Conservation (phyloP, 1,140 invertebrate species). For the Hormaphis cornu region DNA sequence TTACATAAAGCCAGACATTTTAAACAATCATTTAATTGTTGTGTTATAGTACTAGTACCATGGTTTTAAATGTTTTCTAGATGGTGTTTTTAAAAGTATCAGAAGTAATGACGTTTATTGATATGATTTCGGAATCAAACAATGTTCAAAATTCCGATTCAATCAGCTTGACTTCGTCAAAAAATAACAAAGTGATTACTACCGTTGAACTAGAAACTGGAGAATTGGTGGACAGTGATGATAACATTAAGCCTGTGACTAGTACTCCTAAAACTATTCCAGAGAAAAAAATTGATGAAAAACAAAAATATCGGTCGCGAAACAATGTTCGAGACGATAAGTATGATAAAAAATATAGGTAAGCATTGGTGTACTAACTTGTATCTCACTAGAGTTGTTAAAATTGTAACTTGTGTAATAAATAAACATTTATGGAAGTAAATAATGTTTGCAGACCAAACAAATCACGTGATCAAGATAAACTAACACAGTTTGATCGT, state of each 20-base stretch:
- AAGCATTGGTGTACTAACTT: too few relatives aligned
- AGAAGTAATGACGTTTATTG: background rate
- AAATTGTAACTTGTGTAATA: background rate
- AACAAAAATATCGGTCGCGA: background rate
- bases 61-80: background rate
- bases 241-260: background rate
- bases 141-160: background rate
- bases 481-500: background rate
- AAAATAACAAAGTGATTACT: background rate
- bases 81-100: background rate
- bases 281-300: background rate
- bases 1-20: too few relatives aligned
- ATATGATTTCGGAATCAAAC: slow-evolving; percentile 9
- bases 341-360: slow-evolving; percentile 13
- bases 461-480: background rate
- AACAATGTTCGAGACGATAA: background rate
- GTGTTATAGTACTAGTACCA: too few relatives aligned
- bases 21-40: background rate
- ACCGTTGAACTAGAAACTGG: background rate
- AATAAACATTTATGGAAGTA: background rate
- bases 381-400: too few relatives aligned
- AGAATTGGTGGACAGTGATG: background rate
- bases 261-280: background rate
- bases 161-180: background rate
- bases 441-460: background rate